These are phyloP conservation scores for Rotaria socialis DNA, from an alignment of 2,888 invertebrate species.

Conservation along the genomic window DNA sequence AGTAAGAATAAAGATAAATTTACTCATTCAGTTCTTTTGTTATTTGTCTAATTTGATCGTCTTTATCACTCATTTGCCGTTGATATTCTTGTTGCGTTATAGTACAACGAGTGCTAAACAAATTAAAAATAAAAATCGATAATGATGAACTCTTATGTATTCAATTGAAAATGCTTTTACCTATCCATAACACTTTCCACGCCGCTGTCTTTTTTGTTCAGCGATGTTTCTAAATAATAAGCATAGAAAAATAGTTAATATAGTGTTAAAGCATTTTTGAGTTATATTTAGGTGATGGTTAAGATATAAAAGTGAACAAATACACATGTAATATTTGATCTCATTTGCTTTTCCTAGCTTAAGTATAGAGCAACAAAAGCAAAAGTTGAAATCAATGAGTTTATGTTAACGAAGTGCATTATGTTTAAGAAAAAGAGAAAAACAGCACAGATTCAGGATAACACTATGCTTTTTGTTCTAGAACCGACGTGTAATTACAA, in stretches of 20 bases:
- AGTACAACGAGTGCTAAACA: not conserved
- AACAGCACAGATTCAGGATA: too few relatives aligned
- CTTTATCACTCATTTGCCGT: not conserved
- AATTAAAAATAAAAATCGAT: not conserved
- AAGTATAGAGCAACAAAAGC: not conserved
- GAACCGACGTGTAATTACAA: not conserved
- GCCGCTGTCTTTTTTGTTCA: not conserved
- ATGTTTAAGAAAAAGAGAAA: not conserved
- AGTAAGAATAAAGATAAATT: too few relatives aligned
- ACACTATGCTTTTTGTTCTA: not conserved
- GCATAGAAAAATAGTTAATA: not conserved
- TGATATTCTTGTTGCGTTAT: not conserved
- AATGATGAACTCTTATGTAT: not conserved
- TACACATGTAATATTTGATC: not conserved
- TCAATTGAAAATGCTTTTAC: not conserved
- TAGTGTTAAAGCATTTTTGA: too few relatives aligned
- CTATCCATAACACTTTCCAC: not conserved
- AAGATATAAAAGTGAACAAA: not conserved
- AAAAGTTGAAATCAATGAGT: not conserved
- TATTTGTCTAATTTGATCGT: not conserved
- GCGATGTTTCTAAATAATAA: slow-evolving; percentile 16
- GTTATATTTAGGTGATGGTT: not conserved
- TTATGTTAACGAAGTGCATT: not conserved
- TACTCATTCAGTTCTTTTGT: not conserved
- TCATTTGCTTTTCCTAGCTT: not conserved